Base-by-base conservation (phyloP, 2,797 vertebrate species). In the Propithecus perrieri region DNA sequence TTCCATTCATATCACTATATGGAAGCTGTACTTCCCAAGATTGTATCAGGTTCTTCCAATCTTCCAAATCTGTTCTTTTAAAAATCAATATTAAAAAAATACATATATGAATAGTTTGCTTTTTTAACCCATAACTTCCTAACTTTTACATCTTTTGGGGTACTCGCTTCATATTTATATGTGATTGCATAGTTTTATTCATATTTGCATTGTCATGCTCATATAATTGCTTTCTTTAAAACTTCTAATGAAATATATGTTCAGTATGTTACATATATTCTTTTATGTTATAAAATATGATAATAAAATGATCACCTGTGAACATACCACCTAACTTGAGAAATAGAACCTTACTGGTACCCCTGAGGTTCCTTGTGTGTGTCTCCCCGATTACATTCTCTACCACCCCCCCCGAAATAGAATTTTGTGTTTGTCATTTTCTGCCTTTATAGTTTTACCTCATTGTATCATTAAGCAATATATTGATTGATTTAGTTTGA, bases 391-490 rank as follows among this genome's bases (percentile, higher is more conserved):
- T 85, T 79, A 65, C 9, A 84, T 30, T 26, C 4, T 88, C 14
- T 63, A 4, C 46, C 33, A 88, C 71, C 74, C 38, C 38, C 26
- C 59, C 41, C 41, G 17, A 88, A 61, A 69, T 38, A 61, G 15
- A 96, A 83, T 55, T 75, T 87, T 83, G 35, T 78, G 6, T 88
- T 92, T 89, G 83, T 35, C 14, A 43, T 83, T 91, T 89, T 4
- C 61, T 90, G 13, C 48, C 57, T 74, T 84, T 67, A n/a, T 75
- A 76, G 14, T 12, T 43, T 91, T 84, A 78, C 79, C 72, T 94
- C 53, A 57, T 94, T 94, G 38, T 94, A 72, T 84, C 10, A 43
- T 67, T 93, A 94, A 83, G 35, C 30, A 81, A 55, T 91, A n/a
- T 43, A 63, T 33, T 81, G 18, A 59, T 96, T 6, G 46, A 10